These are phyloP conservation scores for Theretra japonica DNA, from an alignment of 2,888 invertebrate genomes.

Conservation along the genomic window DNA sequence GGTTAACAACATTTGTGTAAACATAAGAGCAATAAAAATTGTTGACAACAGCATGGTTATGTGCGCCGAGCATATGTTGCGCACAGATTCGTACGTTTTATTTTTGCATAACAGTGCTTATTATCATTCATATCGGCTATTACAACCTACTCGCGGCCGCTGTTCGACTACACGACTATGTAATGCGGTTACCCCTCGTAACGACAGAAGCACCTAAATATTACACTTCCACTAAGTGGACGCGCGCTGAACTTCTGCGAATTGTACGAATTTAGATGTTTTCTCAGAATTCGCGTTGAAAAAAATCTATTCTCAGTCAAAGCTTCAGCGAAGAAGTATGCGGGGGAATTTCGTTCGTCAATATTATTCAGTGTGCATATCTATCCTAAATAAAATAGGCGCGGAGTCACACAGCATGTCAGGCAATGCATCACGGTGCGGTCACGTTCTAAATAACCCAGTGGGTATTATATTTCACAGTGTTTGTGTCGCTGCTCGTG, in stretches of 20 bases:
- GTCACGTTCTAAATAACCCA: conserved; percentile 78
- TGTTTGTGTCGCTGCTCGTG: conserved; percentile 68
- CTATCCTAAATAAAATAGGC: conserved; percentile 55
- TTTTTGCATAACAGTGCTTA: conserved; percentile 18
- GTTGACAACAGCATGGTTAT: conserved; percentile 12
- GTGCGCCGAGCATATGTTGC: conserved; percentile 3
- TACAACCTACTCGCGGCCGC: conserved; percentile 22
- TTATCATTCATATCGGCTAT: conserved; percentile 27
- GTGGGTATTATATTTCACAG: conserved; percentile 70
- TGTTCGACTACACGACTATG: conserved; percentile 17
- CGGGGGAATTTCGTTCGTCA: conserved; percentile 6
- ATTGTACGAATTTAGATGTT: conserved; percentile 19
- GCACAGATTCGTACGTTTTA: conserved; percentile 5
- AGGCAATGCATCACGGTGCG: conserved; percentile 63
- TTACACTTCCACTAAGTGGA: conserved; percentile 40
- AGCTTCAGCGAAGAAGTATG: not conserved
- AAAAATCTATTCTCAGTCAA: conserved; percentile 4
- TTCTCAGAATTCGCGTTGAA: conserved; percentile 5
- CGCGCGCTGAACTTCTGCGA: conserved; percentile 29
- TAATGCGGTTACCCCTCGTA: conserved; percentile 41
- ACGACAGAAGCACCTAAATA: conserved; percentile 47
- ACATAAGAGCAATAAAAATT: conserved; percentile 11
- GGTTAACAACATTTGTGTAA: conserved; percentile 24
- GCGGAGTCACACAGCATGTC: conserved; percentile 52
- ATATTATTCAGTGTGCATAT: conserved; percentile 40